Percentiles rank a stretch among this genome's conserved stretches.
These are phyloP conservation scores for Xiphophorus couchianus DNA, from an alignment of 2,113 vertebrate genomes.

Conservation along the genomic window DNA sequence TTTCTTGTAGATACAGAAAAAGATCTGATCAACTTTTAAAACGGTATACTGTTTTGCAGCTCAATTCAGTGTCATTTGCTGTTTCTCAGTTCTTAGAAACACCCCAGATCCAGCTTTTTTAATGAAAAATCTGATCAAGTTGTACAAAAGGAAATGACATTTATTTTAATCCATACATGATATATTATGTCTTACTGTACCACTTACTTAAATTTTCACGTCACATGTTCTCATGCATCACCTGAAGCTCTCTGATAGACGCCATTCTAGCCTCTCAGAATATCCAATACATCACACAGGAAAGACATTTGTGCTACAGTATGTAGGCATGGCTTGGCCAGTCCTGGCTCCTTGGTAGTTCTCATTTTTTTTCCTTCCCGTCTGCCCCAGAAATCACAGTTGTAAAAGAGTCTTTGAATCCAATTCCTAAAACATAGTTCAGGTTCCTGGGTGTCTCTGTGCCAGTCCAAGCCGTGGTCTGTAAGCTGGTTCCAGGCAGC, in stretches of 20 bases:
- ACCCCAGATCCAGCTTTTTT: not conserved
- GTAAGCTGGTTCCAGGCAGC: constrained; percentile 39
- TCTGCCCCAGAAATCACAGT: constrained; percentile 62
- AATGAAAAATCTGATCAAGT: constrained; percentile 11
- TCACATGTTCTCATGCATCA: constrained; percentile 69
- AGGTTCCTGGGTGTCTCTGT: constrained; percentile 69
- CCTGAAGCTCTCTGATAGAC: constrained; percentile 53
- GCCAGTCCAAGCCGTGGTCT: constrained; percentile 65
- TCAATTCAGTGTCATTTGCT: not conserved
- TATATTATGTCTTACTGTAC: constrained; percentile 67
- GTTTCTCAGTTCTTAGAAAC: not conserved
- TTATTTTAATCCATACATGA: constrained; percentile 70
- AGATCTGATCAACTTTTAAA: too few relatives aligned
- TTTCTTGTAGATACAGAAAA: not conserved
- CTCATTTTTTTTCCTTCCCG: constrained; percentile 50
- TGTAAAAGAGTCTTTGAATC: constrained; percentile 73
- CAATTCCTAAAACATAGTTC: constrained; percentile 70
- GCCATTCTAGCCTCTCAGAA: constrained; percentile 38
- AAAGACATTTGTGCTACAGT: constrained; percentile 73
- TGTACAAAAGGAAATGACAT: constrained; percentile 73
- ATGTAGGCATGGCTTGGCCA: constrained; percentile 70
- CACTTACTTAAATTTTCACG: constrained; percentile 66
- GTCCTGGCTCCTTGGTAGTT: constrained; percentile 60
- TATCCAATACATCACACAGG: constrained; percentile 56
- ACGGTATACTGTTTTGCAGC: not conserved